Evolutionary conservation across 1,140 invertebrate species (phyloP).

Genomic region (Pseudomyrmex dendroicus): DNA sequence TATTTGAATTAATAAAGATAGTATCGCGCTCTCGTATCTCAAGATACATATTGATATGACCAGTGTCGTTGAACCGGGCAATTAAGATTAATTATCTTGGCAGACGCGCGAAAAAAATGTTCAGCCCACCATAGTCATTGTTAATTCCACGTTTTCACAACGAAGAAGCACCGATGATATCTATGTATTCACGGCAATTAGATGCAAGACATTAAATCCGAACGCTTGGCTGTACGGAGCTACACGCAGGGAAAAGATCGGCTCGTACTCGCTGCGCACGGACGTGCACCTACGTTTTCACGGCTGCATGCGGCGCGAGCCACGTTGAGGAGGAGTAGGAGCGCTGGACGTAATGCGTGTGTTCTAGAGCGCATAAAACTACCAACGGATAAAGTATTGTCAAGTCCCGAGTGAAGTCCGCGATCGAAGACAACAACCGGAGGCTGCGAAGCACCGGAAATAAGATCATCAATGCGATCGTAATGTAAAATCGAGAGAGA

Average conservation of each 20-base stretch:
- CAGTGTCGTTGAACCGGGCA: constrained; percentile 31
- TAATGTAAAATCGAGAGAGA: background rate
- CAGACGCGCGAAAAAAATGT: constrained; percentile 20
- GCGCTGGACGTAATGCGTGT: constrained; percentile 81
- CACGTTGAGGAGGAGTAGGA: constrained; percentile 69
- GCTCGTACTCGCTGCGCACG: constrained; percentile 2
- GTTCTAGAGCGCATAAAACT: constrained; percentile 84
- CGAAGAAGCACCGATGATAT: constrained; percentile 75
- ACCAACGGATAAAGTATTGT: constrained; percentile 79
- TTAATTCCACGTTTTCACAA: constrained; percentile 82
- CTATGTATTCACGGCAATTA: constrained; percentile 78
- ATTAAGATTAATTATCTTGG: constrained; percentile 69
- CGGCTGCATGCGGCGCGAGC: background rate
- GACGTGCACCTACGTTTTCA: constrained; percentile 54
- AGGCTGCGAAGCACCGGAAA: constrained; percentile 10
- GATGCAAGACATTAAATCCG: constrained; percentile 64
- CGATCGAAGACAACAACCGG: background rate
- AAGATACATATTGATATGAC: constrained; percentile 8
- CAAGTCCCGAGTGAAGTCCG: constrained; percentile 17
- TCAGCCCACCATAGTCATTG: constrained; percentile 30
- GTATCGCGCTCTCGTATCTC: no score
- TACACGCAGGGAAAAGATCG: constrained; percentile 20
- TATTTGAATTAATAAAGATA: constrained; percentile 1
- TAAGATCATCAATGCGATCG: constrained; percentile 1
- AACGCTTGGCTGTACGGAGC: constrained; percentile 8